Conservation (phyloP, 2,888 invertebrate genomes). For the Dryobota labecula region DNA sequence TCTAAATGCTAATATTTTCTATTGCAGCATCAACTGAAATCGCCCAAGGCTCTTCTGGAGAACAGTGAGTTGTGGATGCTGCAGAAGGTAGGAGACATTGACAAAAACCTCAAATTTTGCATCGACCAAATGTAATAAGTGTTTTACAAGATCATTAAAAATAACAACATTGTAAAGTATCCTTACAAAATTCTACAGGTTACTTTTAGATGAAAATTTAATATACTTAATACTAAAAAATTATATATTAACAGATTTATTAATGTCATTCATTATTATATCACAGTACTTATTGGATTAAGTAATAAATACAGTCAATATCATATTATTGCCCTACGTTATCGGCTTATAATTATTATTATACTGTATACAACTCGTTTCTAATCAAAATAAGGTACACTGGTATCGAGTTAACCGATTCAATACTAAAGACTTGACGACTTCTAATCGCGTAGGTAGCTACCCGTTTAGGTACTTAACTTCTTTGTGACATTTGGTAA, state of each 20-base stretch:
- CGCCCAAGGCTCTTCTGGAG: conserved; percentile 76
- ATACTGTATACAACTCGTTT: conserved; percentile 32
- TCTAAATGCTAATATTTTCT: conserved; percentile 8
- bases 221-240: conserved; percentile 61
- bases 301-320: conserved; percentile 70
- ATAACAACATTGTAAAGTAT: conserved; percentile 58
- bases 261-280: conserved; percentile 75
- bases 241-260: conserved; percentile 67
- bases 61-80: conserved; percentile 79
- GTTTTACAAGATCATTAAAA: conserved; percentile 59
- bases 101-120: conserved; percentile 81
- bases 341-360: conserved; percentile 34
- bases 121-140: conserved; percentile 78
- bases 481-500: background rate
- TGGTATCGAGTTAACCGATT: conserved; percentile 47
- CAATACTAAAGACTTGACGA: conserved; percentile 15
- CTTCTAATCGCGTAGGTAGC: background rate
- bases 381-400: conserved; percentile 34
- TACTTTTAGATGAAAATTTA: conserved; percentile 62
- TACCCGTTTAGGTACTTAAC: background rate
- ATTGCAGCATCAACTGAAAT: conserved; percentile 74
- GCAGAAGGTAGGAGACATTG: conserved; percentile 78
- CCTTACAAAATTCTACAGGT: conserved; percentile 66
- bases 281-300: conserved; percentile 75
- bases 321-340: conserved; percentile 59